These are phyloP conservation scores for Hestina assimilis DNA, from an alignment of 1,140 invertebrate species.

Conservation along the genomic window DNA sequence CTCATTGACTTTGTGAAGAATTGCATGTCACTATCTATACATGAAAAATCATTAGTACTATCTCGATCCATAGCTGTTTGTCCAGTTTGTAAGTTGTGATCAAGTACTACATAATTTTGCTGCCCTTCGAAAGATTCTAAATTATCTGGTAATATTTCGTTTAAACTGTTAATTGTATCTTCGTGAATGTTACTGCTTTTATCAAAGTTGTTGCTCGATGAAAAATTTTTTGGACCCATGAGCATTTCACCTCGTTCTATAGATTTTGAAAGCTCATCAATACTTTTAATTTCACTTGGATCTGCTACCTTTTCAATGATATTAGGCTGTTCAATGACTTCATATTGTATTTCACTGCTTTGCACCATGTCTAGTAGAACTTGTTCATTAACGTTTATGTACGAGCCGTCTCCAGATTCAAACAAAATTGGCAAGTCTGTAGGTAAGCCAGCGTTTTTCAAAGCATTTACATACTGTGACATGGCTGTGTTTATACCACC, in stretches of 20 bases:
- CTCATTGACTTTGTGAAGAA: conserved; percentile 72
- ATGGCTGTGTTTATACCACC: conserved; percentile 57
- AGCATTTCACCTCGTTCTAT: conserved; percentile 70
- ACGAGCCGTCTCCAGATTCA: conserved; percentile 78
- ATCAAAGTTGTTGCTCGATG: conserved; percentile 35
- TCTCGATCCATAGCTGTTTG: conserved; percentile 49
- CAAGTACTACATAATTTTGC: conserved; percentile 61
- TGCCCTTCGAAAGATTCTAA: conserved; percentile 62
- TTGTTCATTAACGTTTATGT: conserved; percentile 79
- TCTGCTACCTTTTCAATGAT: conserved; percentile 73
- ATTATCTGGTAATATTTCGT: conserved; percentile 63
- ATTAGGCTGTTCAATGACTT: conserved; percentile 76
- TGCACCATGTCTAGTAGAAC: conserved; percentile 78
- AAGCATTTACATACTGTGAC: conserved; percentile 76
- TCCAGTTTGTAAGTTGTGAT: conserved; percentile 45
- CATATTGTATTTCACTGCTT: conserved; percentile 78
- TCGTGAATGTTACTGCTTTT: conserved; percentile 47
- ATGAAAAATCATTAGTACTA: conserved; percentile 59
- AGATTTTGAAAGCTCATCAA: conserved; percentile 72
- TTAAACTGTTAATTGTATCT: conserved; percentile 63
- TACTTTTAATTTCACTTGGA: conserved; percentile 73
- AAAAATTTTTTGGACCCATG: conserved; percentile 44
- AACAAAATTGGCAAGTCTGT: conserved; percentile 78
- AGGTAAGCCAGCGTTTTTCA: conserved; percentile 78
- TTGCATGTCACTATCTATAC: conserved; percentile 70